A percentile compares a stretch with the other conserved stretches of the same genome.
Conservation (phyloP, 1,140 invertebrate genomes). For the Aphaenogaster floridana region DNA sequence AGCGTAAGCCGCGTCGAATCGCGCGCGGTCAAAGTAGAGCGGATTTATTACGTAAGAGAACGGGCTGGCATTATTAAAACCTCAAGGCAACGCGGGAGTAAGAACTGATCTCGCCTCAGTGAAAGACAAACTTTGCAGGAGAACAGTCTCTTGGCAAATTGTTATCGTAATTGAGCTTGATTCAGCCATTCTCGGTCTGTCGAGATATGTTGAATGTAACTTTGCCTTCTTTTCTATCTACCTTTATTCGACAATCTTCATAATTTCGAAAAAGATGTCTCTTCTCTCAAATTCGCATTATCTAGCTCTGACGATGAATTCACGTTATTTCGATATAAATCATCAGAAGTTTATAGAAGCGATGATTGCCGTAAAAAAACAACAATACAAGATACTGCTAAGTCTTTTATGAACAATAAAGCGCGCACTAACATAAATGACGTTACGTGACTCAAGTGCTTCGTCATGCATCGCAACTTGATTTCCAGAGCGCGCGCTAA, state of each 20-base stretch:
- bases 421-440: conserved; percentile 24
- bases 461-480: conserved; percentile 73
- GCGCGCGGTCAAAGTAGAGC: conserved; percentile 72
- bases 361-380: conserved; percentile 9
- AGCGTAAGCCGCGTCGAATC: neutral
- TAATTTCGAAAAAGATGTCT: neutral
- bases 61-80: conserved; percentile 76
- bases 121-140: conserved; percentile 71
- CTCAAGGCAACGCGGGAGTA: conserved; percentile 75
- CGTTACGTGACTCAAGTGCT: conserved; percentile 48
- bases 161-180: conserved; percentile 45
- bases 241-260: neutral
- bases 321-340: neutral
- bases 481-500: conserved; percentile 63
- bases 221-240: neutral
- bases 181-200: conserved; percentile 5
- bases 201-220: neutral
- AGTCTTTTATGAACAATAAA: conserved; percentile 9
- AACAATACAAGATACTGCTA: neutral
- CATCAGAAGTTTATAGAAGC: neutral
- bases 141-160: conserved; percentile 63
- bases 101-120: conserved; percentile 71
- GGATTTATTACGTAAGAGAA: conserved; percentile 80
- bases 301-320: neutral
- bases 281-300: neutral